Base-by-base conservation (phyloP, 1,140 invertebrate genomes). In the Pseudomyrmex flavicornis region DNA sequence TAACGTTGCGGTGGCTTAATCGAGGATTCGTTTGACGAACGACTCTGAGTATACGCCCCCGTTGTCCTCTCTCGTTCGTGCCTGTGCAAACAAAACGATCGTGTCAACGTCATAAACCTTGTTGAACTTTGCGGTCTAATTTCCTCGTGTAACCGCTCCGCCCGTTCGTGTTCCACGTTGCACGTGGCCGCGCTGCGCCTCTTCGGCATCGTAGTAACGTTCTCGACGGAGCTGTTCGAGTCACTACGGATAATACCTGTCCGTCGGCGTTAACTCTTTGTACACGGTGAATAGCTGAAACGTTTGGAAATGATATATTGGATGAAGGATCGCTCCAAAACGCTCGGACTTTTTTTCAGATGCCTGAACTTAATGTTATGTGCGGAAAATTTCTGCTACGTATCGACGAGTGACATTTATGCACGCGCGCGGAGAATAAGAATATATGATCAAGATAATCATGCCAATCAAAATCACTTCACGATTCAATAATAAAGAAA, bases 41-140 rank as follows among this genome's bases (percentile, higher is more conserved):
- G 56, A 70, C 68, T 72, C 54, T 46, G 62, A 62, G 35, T 54
- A 44, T 80, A 58, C 58, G 68, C 77, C 82, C 35, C 77, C 80
- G 62, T 82, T 75, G 80, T 73, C 62, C 58, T 84, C 58, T 66
- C 68, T 63, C 46, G 62, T 72, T 70, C 76, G 66, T 59, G 70
- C 63, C 59, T 74, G 73, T 66, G 86, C 79, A 88, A 90, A 90
- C 86, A 90, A 87, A 88, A 90, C 80, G 84, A 82, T 88, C 86
- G 85, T 84, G 85, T 83, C 84, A 87, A 82, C 83, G 72, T 87
- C 87, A 90, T 90, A 90, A 88, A 90, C 88, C 82, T 62, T 69
- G 76, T 82, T 68, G 72, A 90, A 87, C 72, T 85, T 88, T 79
- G 79, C 75, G 87, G 79, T 90, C 88, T 88, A 90, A 90, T 90